A percentile compares a stretch with the other conserved stretches of the same genome.
phyloP scores from a whole-genome alignment of 2,888 invertebrate genomes.

The Chloroclystis v-ata region DNA sequence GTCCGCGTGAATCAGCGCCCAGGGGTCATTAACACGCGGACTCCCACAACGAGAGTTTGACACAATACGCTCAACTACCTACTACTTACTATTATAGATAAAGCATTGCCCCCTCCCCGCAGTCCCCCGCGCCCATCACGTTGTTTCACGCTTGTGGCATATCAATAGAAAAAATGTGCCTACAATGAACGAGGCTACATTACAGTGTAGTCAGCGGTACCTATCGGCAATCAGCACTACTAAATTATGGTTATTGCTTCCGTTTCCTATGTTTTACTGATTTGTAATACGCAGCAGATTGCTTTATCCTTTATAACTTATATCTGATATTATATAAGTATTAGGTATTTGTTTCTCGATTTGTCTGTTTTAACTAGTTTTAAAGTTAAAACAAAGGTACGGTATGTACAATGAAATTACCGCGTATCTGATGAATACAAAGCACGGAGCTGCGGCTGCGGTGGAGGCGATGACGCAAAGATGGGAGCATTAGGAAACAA shows the following conservation, averaged over 20 bases:
- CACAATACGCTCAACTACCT: slow-evolving; percentile 27
- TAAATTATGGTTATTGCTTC: background rate
- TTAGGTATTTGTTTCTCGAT: slow-evolving; percentile 13
- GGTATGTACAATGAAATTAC: too few relatives aligned
- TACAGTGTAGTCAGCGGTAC: background rate
- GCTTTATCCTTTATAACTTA: too few relatives aligned
- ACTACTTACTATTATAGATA: slow-evolving; percentile 4
- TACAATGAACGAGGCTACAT: slow-evolving; percentile 20
- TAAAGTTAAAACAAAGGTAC: too few relatives aligned
- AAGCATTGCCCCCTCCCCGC: too few relatives aligned
- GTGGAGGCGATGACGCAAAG: slow-evolving; percentile 35
- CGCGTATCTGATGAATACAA: slow-evolving; percentile 20
- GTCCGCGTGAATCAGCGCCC: slow-evolving; percentile 29
- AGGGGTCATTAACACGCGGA: slow-evolving; percentile 53
- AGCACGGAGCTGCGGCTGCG: slow-evolving; percentile 10
- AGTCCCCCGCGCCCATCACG: slow-evolving; percentile 8
- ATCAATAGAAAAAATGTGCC: slow-evolving; percentile 23
- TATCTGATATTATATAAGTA: too few relatives aligned
- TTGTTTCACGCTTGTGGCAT: slow-evolving; percentile 21
- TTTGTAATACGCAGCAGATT: background rate
- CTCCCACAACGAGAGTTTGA: slow-evolving; percentile 49
- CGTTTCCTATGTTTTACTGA: background rate
- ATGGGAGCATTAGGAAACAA: slow-evolving; percentile 53
- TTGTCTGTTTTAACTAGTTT: too few relatives aligned
- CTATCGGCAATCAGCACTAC: background rate